phyloP scores from a whole-genome alignment of 2,888 invertebrate species.

The Agrochola litura region DNA sequence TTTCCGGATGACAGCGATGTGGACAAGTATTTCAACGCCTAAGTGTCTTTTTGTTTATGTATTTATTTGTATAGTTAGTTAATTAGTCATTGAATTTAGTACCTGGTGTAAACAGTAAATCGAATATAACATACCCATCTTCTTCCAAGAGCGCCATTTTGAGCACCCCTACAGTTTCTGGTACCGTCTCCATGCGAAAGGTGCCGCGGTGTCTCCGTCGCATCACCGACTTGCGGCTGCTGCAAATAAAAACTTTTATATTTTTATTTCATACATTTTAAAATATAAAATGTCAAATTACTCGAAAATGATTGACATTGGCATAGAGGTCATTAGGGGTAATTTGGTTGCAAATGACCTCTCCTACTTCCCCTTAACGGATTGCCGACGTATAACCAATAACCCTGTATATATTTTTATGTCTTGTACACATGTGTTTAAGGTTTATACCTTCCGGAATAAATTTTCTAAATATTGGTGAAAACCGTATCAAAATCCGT shows the following conservation, averaged over 20 bases:
- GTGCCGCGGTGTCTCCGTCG: constrained; percentile 71
- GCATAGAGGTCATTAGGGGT: too few relatives aligned
- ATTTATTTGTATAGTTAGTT: not conserved
- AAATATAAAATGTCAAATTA: too few relatives aligned
- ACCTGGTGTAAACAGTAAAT: not conserved
- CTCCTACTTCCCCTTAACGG: too few relatives aligned
- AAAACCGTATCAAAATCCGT: too few relatives aligned
- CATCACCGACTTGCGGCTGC: constrained; percentile 61
- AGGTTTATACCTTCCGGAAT: too few relatives aligned
- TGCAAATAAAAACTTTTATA: constrained; percentile 6
- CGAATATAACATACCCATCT: constrained; percentile 46
- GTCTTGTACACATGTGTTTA: too few relatives aligned
- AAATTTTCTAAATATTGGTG: too few relatives aligned
- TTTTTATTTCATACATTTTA: too few relatives aligned
- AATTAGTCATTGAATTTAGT: not conserved
- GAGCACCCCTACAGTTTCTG: constrained; percentile 60
- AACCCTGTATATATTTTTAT: too few relatives aligned
- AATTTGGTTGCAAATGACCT: too few relatives aligned
- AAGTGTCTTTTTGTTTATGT: not conserved
- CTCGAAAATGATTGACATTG: too few relatives aligned
- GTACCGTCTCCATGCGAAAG: constrained; percentile 64
- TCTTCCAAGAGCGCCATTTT: constrained; percentile 17
- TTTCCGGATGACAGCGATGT: not conserved
- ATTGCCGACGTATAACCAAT: too few relatives aligned
- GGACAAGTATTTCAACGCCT: not conserved